Conservation (phyloP, 2,113 vertebrate genomes). For the Meles meles region DNA sequence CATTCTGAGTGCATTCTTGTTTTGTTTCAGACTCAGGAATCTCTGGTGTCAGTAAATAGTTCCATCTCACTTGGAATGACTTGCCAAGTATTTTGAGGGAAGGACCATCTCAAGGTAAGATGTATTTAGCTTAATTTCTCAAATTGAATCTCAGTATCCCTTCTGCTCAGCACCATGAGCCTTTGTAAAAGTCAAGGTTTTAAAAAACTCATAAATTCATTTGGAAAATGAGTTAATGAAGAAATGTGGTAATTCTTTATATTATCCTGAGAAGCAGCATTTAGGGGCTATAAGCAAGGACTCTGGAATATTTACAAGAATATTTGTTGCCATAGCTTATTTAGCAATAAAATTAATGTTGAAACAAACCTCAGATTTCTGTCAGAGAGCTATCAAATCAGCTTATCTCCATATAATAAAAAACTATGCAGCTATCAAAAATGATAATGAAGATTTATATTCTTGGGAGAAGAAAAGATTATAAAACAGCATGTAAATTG, state of each 20-base stretch:
- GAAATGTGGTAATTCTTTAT: neutral
- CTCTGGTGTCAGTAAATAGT: neutral
- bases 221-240: neutral
- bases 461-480: neutral
- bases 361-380: neutral
- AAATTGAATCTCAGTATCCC: neutral
- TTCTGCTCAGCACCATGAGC: neutral
- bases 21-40: constrained; percentile 8
- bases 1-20: neutral
- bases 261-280: neutral
- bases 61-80: neutral
- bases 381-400: neutral
- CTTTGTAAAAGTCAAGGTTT: constrained; percentile 6
- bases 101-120: neutral
- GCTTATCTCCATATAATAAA: neutral
- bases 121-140: neutral
- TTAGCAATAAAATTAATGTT: neutral
- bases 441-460: neutral
- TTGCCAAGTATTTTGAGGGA: neutral
- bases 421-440: neutral
- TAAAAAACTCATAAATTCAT: neutral
- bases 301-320: neutral
- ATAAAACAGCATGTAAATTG: neutral
- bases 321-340: neutral
- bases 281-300: neutral